Conservation (phyloP, 2,797 vertebrate species). For the Protonibea diacanthus region DNA sequence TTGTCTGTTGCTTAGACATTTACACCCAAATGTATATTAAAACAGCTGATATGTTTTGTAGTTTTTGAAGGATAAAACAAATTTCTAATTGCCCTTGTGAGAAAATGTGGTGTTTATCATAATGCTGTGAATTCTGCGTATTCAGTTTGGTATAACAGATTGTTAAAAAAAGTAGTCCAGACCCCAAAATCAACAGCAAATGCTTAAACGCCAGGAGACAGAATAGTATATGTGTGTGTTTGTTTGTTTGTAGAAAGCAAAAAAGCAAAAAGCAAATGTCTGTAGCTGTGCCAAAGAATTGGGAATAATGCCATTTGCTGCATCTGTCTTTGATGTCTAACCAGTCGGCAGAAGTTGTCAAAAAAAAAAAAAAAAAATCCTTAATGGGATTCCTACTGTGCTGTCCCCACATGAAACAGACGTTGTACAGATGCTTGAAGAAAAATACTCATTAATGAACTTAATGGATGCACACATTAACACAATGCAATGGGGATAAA, state of each 20-base stretch:
- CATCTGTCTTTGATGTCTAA: constrained; percentile 70
- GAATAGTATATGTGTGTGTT: constrained; percentile 24
- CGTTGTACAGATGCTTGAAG: constrained; percentile 41
- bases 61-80: neutral
- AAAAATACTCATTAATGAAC: constrained; percentile 54
- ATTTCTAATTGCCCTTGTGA: neutral
- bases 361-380: constrained; percentile 57
- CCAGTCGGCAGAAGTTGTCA: constrained; percentile 57
- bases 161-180: neutral
- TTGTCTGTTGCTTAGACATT: neutral
- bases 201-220: neutral
- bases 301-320: constrained; percentile 47
- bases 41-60: neutral
- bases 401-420: constrained; percentile 60
- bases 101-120: neutral
- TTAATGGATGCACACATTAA: constrained; percentile 62
- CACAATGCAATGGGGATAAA: constrained; percentile 58
- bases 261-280: constrained; percentile 27
- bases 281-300: constrained; percentile 45
- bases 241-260: constrained; percentile 28
- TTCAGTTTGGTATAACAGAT: neutral
- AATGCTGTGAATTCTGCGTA: neutral
- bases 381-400: constrained; percentile 67
- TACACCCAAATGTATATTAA: neutral
- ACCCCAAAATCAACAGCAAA: constrained; percentile 21